phyloP scores from a whole-genome alignment of 1,140 invertebrate genomes.

The Hycleus phaleratus region DNA sequence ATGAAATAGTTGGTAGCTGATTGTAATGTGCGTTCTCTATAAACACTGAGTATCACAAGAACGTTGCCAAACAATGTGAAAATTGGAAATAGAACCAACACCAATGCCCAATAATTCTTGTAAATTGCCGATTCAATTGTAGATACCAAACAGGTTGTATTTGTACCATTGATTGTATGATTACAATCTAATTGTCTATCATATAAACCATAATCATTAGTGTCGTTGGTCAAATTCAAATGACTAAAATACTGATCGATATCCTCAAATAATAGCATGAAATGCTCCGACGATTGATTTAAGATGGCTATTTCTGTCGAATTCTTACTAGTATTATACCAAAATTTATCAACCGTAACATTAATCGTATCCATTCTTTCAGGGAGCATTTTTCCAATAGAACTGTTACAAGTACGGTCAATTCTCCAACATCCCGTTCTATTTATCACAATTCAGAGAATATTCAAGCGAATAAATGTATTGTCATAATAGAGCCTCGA shows the following conservation, averaged over 20 bases:
- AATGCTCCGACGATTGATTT: conserved; percentile 27
- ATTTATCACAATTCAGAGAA: not conserved
- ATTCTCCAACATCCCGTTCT: conserved; percentile 15
- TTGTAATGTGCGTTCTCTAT: conserved; percentile 80
- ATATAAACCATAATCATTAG: conserved; percentile 11
- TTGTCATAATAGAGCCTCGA: conserved; percentile 2
- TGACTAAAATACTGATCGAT: conserved; percentile 38
- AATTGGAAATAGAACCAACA: conserved; percentile 84
- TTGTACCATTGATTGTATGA: conserved; percentile 26
- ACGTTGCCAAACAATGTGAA: conserved; percentile 95
- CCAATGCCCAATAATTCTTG: conserved; percentile 38
- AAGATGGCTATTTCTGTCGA: conserved; percentile 2
- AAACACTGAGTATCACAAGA: conserved; percentile 91
- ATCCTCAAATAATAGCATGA: conserved; percentile 35
- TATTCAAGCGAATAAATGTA: not conserved
- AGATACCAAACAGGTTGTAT: conserved; percentile 21
- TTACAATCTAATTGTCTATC: conserved; percentile 31
- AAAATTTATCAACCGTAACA: conserved; percentile 15
- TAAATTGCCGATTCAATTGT: not conserved
- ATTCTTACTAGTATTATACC: conserved; percentile 22
- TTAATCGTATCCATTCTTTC: conserved; percentile 15
- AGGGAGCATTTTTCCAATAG: conserved; percentile 13
- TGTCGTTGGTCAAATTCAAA: conserved; percentile 31
- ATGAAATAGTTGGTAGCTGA: conserved; percentile 99
- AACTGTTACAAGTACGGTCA: conserved; percentile 1